These are phyloP conservation scores for Sialia sialis DNA, from an alignment of 2,113 vertebrate species.

Conservation along the genomic window DNA sequence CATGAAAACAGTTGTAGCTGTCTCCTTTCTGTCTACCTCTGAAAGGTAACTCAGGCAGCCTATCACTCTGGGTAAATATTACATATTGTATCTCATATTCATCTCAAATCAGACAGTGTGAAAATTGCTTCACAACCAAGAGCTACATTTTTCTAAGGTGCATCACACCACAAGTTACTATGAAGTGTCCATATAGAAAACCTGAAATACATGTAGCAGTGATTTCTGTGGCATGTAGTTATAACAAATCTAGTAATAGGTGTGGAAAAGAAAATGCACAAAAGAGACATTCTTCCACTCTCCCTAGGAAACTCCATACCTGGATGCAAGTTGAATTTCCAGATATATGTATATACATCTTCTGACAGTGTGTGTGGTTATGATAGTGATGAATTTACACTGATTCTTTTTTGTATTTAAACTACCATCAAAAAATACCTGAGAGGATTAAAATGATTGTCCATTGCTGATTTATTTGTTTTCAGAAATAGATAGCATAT, in stretches of 20 bases:
- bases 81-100: not conserved
- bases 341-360: not conserved
- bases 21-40: not conserved
- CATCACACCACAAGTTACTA: not conserved
- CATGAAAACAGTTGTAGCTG: not conserved
- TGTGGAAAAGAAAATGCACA: not conserved
- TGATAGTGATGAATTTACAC: not conserved
- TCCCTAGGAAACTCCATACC: not conserved
- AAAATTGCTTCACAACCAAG: not conserved
- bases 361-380: not conserved
- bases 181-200: not conserved
- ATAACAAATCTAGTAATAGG: not conserved
- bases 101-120: not conserved
- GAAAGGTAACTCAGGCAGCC: not conserved
- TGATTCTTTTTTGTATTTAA: not conserved
- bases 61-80: not conserved
- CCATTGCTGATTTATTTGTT: not conserved
- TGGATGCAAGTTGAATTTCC: not conserved
- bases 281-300: not conserved
- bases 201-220: not conserved
- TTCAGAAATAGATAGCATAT: not conserved
- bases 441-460: not conserved
- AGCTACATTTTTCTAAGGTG: not conserved
- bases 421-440: not conserved
- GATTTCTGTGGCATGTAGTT: not conserved